Base-by-base conservation (phyloP, 2,113 vertebrate species). In the Tapirus terrestris region DNA sequence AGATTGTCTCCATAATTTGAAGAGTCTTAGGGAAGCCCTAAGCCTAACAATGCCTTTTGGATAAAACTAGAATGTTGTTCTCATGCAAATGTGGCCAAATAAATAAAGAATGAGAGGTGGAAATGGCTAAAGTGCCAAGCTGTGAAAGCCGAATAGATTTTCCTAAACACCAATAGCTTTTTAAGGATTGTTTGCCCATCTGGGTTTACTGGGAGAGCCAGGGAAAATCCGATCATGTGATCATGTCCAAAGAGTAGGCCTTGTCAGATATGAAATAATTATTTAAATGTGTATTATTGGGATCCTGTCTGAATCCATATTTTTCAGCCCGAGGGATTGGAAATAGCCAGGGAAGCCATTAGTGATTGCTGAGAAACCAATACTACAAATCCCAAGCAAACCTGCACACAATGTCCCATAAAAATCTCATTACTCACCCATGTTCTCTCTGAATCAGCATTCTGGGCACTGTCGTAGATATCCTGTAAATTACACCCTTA, bases 371-470 rank as follows among this genome's bases (percentile, higher is more conserved):
- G 96, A 98, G 97, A 98, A 98, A 98, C 97, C 97, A 97, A 87
- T 98, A 98, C 89, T 82, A 94, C 92, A 94, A 92, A 88, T 93
- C 77, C 77, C 80, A 48, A 96, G 97, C 96, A 98, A 98, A 98
- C 93, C 73, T 70, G 77, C 85, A 92, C 93, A 98, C 96, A 98
- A 83, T 95, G 93, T 94, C 94, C 98, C 97, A 97, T 99, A 98
- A 99, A 98, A 98, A 98, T 39, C 97, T 98, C 98, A 98, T 99
- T 98, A 98, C 65, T 98, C 85, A 98, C 96, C 90, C 97, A 76
- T 92, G 91, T 83, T 98, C 97, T 98, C 98, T 98, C 97, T 97
- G 96, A 98, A 97, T 98, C 97, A 98, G 95, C 98, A 98, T 98
- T 98, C 98, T 98, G 98, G 91, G 72, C 0, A 0, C 70, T 97